Percentiles rank a stretch among this genome's conserved stretches.
phyloP scores from a whole-genome alignment of 2,888 invertebrate species.

The Malacosoma neustria region DNA sequence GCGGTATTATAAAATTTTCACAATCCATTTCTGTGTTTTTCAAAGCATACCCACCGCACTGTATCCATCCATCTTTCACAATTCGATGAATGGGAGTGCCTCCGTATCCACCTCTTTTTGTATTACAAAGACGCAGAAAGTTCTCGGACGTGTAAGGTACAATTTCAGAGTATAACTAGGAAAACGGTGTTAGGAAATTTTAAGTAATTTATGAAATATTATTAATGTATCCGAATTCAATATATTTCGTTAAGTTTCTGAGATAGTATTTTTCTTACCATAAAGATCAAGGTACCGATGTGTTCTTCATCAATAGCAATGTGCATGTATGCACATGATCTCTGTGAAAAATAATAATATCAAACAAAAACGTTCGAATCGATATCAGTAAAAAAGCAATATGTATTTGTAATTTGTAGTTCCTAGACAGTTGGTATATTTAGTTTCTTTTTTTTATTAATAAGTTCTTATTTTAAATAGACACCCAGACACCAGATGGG shows the following conservation, averaged over 20 bases:
- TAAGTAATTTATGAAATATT: too few relatives aligned
- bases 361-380: too few relatives aligned
- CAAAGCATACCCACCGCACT: conserved; percentile 75
- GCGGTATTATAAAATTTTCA: conserved; percentile 80
- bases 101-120: conserved; percentile 58
- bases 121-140: conserved; percentile 71
- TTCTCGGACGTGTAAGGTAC: conserved; percentile 74
- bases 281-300: conserved; percentile 72
- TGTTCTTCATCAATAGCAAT: conserved; percentile 54
- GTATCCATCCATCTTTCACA: conserved; percentile 81
- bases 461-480: too few relatives aligned
- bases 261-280: conserved; percentile 72
- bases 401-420: too few relatives aligned
- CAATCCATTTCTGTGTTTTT: conserved; percentile 62
- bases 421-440: too few relatives aligned
- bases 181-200: too few relatives aligned
- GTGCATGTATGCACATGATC: conserved; percentile 71
- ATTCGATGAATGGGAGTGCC: conserved; percentile 78
- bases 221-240: too few relatives aligned
- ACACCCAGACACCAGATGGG: too few relatives aligned
- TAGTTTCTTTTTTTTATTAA: too few relatives aligned
- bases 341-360: too few relatives aligned
- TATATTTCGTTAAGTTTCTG: too few relatives aligned
- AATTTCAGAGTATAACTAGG: conserved; percentile 74
- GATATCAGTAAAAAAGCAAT: too few relatives aligned